Evolutionary conservation across 1,140 invertebrate species (phyloP), one percentile per base, ranked within the genome.

Genomic region (Amphibalanus amphitrite): DNA sequence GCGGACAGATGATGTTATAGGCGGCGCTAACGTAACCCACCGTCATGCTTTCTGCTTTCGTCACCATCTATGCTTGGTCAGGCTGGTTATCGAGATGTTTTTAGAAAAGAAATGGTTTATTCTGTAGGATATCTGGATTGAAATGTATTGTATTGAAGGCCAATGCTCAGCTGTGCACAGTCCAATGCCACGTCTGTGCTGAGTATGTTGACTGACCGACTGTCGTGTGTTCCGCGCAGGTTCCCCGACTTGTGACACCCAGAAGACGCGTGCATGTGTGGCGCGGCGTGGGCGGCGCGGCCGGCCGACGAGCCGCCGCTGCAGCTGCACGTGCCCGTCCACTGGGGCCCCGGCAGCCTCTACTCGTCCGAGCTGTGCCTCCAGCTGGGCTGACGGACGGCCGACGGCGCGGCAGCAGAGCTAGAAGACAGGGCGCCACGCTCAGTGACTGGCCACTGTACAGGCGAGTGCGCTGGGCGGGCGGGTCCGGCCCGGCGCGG

Each of bases 241-340:
- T 88, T 87, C 79, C 86, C 86, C 80, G 86, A 87, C 76, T 86
- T 87, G 86, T 87, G 86, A 87, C 86, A 82, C 80, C 83, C 85
- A 81, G 83, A 84, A 72, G 73, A 77, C 65, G 47, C 20, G 10
- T 59, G 20, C 17, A 8, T 59, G 10, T 59, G 47, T 20, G 47
- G 47, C 17, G 20, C 47, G 47, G 20, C 47, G 20, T 59, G 13
- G 47, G 23, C 38, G 6, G 38, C 47, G 47, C 10, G 1, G 1
- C 47, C 17, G 47, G 47, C 47, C 47, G 47, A 1, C 47, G 47
- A 23, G 13, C 47, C 13, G 10, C 47, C 47, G 47, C 47, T 59
- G 47, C 10, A 3, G 47, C 1, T 59, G 13, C 47, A 59, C 47
- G 10, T 59, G 47, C 47, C 47, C 47, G 47, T 59, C 47, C 47